phyloP scores from a whole-genome alignment of 2,797 vertebrate genomes.

The Monodelphis domestica region DNA sequence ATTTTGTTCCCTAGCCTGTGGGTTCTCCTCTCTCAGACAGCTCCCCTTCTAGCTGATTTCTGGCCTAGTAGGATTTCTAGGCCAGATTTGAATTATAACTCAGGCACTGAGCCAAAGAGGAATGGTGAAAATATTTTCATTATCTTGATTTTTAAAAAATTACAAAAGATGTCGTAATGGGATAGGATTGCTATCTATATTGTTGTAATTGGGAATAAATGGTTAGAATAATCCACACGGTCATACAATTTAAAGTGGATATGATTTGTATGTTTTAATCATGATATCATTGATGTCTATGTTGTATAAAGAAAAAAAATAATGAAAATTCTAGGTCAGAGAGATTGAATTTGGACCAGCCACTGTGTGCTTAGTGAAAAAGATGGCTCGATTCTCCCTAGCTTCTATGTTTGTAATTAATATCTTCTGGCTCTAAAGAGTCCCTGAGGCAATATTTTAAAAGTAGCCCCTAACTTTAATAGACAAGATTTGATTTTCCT shows the following conservation, averaged over 20 bases:
- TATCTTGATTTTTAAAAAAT: too few relatives aligned
- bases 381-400: neutral
- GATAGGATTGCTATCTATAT: neutral
- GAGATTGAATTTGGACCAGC: neutral
- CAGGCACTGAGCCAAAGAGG: neutral
- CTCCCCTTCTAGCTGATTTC: neutral
- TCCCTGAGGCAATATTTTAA: neutral
- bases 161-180: neutral
- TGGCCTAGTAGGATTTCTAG: neutral
- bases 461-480: neutral
- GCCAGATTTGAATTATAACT: neutral
- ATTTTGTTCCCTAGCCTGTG: neutral
- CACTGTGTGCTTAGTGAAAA: too few relatives aligned
- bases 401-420: neutral
- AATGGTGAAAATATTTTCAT: neutral
- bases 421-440: neutral
- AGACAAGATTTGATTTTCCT: neutral
- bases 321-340: neutral
- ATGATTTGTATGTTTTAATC: neutral
- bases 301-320: neutral
- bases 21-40: neutral
- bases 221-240: neutral
- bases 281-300: neutral
- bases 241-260: too few relatives aligned
- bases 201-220: neutral